Evolutionary conservation across 2,113 vertebrate genomes (phyloP), one percentile per base, ranked within the genome.

Genomic region (Vidua chalybeata): DNA sequence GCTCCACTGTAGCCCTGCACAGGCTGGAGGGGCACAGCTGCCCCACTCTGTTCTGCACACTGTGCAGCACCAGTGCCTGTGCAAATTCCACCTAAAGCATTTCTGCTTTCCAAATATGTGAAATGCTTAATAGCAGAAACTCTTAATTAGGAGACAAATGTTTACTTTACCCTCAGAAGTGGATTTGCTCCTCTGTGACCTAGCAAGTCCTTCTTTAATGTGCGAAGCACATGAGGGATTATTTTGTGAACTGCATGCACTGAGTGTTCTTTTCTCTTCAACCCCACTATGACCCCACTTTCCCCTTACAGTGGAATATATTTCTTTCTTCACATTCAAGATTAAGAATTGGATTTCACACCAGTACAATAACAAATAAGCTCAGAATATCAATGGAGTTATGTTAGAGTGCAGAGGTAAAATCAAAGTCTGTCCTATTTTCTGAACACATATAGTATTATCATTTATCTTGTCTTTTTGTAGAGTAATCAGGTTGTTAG

Each of bases 91-190:
- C n/a, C 41, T 46, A n/a, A 76, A 82, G n/a, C 37, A 33, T 26
- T 74, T 68, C 27, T 64, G 49, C 48, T 78, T 72, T 89, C 39
- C 64, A 92, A 64, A 80, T 52, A 81, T 5, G 11, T 31, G 35
- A 84, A 94, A 89, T 9, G 4, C 48, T 84, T 56, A 92, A 67
- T 20, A 71, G 27, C 30, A 77, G 35, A 89, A 93, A 63, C 43
- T 23, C 18, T 74, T 94, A 86, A 90, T 90, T 92, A 76, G 56
- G 73, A 94, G 43, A n/a, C 22, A 80, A 90, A 88, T 37, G 35
- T 86, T 92, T 88, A 26, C n/a, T 74, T 61, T 78, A 24, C 48
- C 4, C 21, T 61, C 39, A 68, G 33, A 93, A 89, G 30, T 48
- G 11, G 28, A 69, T 87, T 96, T 0, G 1, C n/a, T 67, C 41